Base-by-base conservation (phyloP, 37 sponge, comb jelly and placozoan species). In the Oscarella lobularis region DNA sequence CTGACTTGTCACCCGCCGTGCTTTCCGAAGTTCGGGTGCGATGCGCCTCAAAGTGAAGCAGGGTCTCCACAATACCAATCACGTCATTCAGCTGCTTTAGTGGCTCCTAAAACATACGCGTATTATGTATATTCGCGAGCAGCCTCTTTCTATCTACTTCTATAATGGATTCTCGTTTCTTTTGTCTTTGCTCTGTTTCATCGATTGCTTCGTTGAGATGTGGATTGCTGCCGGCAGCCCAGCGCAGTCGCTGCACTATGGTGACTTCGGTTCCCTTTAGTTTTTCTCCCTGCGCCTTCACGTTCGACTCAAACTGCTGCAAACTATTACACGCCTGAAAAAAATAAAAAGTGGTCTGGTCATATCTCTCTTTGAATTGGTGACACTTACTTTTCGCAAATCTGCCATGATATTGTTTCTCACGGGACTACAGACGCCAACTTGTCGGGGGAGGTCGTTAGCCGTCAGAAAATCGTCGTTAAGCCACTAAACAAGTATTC, bases 211-310 rank as follows among this genome's bases (percentile, higher is more conserved):
- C 32, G 60, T 85, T 83, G 39, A 91, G 92, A 32, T 82, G 36
- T 14, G 96, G 87, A 86, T 91, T 95, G 68, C 92, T 84, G 2
- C 92, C 92, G 3, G 96, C 96, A 37, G 96, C 96, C 96, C 96
- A 95, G 76, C 87, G 92, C 35, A 95, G 89, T 1, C 92, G 71
- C 87, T 95, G 96, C 60, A 85, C 82, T 65, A 95, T 88, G 33
- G 86, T 80, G 73, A 82, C 85, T 38, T 91, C 86, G 41, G 87
- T 86, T 39, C 85, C 85, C 67, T 78, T 77, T 71, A 89, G 84
- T 80, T 85, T 81, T 54, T 91, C 89, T 67, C 72, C 75, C 35
- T 84, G 83, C 34, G 67, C 65, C 1, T 76, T 85, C 9, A 94
- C 74, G 27, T 29, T 67, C 3, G 35, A 39, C 14, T 69, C 71